Conservation (phyloP, 2,113 vertebrate genomes). For the Corythaixoides concolor region DNA sequence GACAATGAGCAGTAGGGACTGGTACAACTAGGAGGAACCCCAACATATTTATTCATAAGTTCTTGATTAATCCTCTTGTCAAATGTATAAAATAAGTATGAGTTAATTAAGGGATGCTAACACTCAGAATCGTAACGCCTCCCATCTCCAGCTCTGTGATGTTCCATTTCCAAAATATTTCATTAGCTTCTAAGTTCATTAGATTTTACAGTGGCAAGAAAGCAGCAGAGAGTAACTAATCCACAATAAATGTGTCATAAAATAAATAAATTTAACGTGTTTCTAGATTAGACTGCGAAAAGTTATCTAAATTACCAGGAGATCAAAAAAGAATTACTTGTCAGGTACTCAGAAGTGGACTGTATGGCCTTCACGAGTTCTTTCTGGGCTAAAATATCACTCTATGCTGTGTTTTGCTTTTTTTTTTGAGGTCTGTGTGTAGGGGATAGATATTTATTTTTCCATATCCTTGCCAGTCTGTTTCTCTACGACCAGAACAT, state of each 20-base stretch:
- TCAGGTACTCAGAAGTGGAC: conserved; percentile 7
- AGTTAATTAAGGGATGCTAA: background rate
- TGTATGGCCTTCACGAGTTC: background rate
- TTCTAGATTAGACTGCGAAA: conserved; percentile 24
- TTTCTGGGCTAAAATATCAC: conserved; percentile 14
- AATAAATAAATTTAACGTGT: conserved; percentile 8
- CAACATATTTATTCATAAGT: background rate
- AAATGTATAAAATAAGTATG: background rate
- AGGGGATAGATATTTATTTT: background rate
- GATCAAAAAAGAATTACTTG: conserved; percentile 38
- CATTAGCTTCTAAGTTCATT: conserved; percentile 45
- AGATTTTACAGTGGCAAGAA: conserved; percentile 43
- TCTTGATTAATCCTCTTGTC: background rate
- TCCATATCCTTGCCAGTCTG: background rate
- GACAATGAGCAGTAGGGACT: background rate
- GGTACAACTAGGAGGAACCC: background rate
- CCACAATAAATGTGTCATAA: conserved; percentile 37
- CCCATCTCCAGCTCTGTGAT: background rate
- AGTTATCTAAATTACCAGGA: conserved; percentile 14
- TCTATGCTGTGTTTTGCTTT: background rate
- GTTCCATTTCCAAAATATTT: conserved; percentile 42
- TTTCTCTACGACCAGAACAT: background rate
- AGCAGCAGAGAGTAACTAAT: conserved; percentile 29
- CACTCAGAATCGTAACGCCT: background rate
- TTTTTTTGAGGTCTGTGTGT: background rate